These are phyloP conservation scores for Athalia circularis DNA, from an alignment of 2,888 invertebrate species.

Conservation along the genomic window DNA sequence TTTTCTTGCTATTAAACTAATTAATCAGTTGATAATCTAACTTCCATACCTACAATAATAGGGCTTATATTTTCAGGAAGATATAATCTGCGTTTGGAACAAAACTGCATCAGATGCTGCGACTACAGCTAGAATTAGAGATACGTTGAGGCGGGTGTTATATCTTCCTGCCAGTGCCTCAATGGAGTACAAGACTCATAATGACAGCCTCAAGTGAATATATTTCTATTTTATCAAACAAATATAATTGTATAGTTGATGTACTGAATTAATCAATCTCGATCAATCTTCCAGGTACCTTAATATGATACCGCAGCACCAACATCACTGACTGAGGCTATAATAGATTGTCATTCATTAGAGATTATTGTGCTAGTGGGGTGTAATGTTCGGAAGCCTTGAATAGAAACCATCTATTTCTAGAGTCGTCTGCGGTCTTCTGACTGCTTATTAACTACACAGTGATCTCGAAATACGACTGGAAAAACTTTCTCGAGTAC, in stretches of 20 bases:
- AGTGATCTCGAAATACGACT: conserved; percentile 22
- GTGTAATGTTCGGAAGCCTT: conserved; percentile 37
- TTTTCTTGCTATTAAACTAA: too few species aligned
- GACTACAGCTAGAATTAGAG: conserved; percentile 93
- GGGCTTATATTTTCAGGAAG: conserved; percentile 81
- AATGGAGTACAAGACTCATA: conserved; percentile 95
- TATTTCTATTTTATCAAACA: not conserved
- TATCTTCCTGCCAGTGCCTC: conserved; percentile 94
- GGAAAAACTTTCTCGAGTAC: conserved; percentile 13
- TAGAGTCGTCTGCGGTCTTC: not conserved
- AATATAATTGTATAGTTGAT: not conserved
- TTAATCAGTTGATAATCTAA: too few species aligned
- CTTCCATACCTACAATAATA: not conserved
- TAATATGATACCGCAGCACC: conserved; percentile 49
- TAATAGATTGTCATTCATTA: conserved; percentile 33
- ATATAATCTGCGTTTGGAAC: conserved; percentile 98
- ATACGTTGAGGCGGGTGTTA: conserved; percentile 94
- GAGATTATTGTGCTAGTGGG: conserved; percentile 45
- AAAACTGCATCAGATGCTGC: conserved; percentile 93
- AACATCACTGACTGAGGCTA: conserved; percentile 47
- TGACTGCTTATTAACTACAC: not conserved
- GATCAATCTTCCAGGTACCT: conserved; percentile 43
- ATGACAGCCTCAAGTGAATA: conserved; percentile 86
- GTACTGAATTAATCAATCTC: conserved; percentile 3
- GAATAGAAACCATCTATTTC: conserved; percentile 14